Percentiles rank a stretch among this genome's conserved stretches.
Conservation (phyloP, 2,113 vertebrate genomes). For the Sapajus apella region DNA sequence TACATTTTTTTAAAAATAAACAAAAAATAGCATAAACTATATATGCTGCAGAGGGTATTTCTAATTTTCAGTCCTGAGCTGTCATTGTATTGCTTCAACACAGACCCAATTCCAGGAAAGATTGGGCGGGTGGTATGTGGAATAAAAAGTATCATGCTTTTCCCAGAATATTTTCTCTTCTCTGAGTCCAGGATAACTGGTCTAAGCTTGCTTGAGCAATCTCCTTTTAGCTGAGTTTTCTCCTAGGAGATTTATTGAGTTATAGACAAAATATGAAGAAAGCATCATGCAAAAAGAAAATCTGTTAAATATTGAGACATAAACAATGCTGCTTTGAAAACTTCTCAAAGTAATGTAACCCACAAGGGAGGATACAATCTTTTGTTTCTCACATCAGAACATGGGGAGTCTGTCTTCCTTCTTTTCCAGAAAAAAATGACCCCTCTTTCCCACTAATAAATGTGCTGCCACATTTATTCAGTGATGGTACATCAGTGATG, state of each 20-base stretch:
- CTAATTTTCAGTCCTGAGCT: background rate
- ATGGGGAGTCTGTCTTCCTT: background rate
- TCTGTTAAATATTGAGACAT: background rate
- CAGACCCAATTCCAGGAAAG: background rate
- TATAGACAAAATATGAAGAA: background rate
- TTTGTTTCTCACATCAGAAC: background rate
- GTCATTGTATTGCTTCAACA: background rate
- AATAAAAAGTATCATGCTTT: background rate
- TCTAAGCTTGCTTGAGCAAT: background rate
- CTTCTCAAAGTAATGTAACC: background rate
- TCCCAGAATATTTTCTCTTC: background rate
- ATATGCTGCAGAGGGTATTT: background rate
- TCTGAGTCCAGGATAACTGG: slow-evolving; percentile 8
- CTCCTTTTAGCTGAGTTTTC: slow-evolving; percentile 29
- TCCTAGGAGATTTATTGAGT: background rate
- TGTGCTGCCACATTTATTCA: no score
- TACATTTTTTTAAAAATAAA: slow-evolving; percentile 2
- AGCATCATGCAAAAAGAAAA: slow-evolving; percentile 6
- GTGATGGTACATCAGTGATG: no score
- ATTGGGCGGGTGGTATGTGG: background rate
- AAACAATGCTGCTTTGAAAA: slow-evolving; percentile 17
- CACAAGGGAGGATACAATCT: background rate
- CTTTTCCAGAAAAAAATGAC: background rate
- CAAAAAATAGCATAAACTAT: background rate
- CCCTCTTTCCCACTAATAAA: no score